Base-by-base conservation (phyloP, 2,797 vertebrate genomes). In the Chelidonichthys spinosus region DNA sequence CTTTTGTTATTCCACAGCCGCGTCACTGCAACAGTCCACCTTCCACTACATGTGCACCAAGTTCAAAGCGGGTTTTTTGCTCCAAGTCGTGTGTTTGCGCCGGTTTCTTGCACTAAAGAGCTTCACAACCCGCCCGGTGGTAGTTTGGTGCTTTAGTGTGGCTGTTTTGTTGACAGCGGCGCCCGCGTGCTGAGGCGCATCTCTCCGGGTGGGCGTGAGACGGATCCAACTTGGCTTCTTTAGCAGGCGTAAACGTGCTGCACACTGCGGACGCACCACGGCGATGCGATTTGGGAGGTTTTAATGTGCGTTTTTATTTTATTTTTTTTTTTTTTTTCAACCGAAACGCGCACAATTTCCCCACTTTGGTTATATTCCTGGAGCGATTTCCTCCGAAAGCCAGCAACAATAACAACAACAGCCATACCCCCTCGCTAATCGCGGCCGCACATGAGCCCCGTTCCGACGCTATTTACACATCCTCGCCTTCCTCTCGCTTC, bases 161-260 rank as follows among this genome's bases (percentile, higher is more conserved):
- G 83, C 69, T 78, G 89, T 87, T 90, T 90, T 92, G 92, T 92
- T 92, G 91, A 92, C 90, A 91, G 78, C 75, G 5, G 88, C 82
- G 72, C n/a, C 89, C 84, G 89, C 91, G 91, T 93, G 91, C 75
- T 83, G 76, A 82, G 83, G 60, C 87, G 82, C 90, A 82, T 83
- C 90, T 81, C 75, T 85, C 73, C 75, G 85, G 90, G 93, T 93
- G 93, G 92, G 93, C 92, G 93, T 94, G 93, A 93, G 89, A 90
- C 54, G 37, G 32, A 11, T 43, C 15, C 76, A 93, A 93, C 84
- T 92, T 87, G 82, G 62, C 63, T 74, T 63, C 56, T 85, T 69
- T 3, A 74, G 71, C 76, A 75, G 75, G 68, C 63, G 67, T 53
- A 72, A 69, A 87, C 40, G 83, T 83, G 73, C 2, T 44, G 58